Evolutionary conservation across 2,797 vertebrate species (phyloP).

Genomic region (Pelobates cultripes): DNA sequence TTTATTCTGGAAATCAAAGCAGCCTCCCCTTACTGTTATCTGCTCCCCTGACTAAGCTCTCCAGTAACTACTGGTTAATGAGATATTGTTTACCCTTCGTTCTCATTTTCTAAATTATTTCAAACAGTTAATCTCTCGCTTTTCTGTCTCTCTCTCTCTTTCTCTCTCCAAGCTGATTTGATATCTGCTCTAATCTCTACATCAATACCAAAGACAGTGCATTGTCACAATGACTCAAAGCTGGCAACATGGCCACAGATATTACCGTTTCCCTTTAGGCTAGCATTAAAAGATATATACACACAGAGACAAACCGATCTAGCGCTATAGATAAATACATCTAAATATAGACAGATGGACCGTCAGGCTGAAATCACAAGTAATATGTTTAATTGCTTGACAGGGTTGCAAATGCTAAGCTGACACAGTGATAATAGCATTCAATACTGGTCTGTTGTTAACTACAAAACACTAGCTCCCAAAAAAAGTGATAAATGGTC

Average conservation of each 20-base stretch:
- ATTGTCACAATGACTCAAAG: not conserved
- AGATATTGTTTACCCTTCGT: slow-evolving; percentile 47
- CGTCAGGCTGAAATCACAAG: too few relatives aligned
- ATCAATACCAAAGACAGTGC: not conserved
- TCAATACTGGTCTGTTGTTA: too few relatives aligned
- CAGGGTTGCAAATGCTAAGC: too few relatives aligned
- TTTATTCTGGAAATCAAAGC: slow-evolving; percentile 38
- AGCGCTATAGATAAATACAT: too few relatives aligned
- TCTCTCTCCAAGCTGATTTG: slow-evolving; percentile 49
- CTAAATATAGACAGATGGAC: too few relatives aligned
- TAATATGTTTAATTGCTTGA: too few relatives aligned
- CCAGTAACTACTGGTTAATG: slow-evolving; percentile 44
- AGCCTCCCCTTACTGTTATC: slow-evolving; percentile 15
- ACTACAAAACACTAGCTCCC: too few relatives aligned
- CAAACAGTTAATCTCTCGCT: slow-evolving; percentile 49
- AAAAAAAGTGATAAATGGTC: too few relatives aligned
- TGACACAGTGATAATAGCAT: too few relatives aligned
- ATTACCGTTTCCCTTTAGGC: too few relatives aligned
- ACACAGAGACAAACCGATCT: too few relatives aligned
- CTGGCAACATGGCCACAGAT: not conserved
- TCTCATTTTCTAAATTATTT: slow-evolving; percentile 55
- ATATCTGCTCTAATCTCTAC: slow-evolving; percentile 47
- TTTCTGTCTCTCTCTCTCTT: slow-evolving; percentile 26
- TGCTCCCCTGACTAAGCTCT: slow-evolving; percentile 39
- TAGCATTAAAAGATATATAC: not conserved